Evolutionary conservation across 2,113 vertebrate species (phyloP), one percentile per base, ranked within the genome.

Genomic region (Hippoglossus stenolepis): DNA sequence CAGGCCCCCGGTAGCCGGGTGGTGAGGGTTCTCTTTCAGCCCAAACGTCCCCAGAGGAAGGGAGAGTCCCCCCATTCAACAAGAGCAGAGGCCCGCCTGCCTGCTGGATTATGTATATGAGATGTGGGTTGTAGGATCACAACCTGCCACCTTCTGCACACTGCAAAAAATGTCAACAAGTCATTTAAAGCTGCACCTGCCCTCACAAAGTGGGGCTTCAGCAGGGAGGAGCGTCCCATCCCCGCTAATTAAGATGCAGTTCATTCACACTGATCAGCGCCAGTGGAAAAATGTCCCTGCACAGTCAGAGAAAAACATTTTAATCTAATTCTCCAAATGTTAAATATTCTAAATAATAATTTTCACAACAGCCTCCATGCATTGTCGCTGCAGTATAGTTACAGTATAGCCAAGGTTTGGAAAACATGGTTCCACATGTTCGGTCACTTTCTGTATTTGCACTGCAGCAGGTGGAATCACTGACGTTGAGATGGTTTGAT

Each of bases 31-130:
- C 91, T 85, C 90, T 91, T 93, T 90, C 90, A 91, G 87, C 70
- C 77, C 70, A 82, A 87, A 90, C 18, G n/a, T 90, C 90, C 89
- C 90, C 82, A 79, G 87, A 90, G 85, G 80, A 92, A 91, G 79
- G 83, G 90, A 87, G 88, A 80, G 72, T 38, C 40, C 81, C 65
- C 87, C 85, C 51, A 90, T 94, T 94, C 90, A 94, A 70, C 70
- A 68, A 59, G 69, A 84, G 75, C 79, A 67, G 84, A 72, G 86
- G 73, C 82, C 86, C 35, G 88, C 75, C 87, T 74, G 87, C 88
- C 81, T 75, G 87, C 79, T 86, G 91, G 91, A 94, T 94, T 95
- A 92, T 94, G 91, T 85, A 92, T 92, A 94, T 93, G 90, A 94
- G 91, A 87, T 70, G 84, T 51, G 89, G 88, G 87, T 90, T 89